Evolutionary conservation across 2,888 invertebrate species (phyloP).

Genomic region (Lochmaea crataegi): DNA sequence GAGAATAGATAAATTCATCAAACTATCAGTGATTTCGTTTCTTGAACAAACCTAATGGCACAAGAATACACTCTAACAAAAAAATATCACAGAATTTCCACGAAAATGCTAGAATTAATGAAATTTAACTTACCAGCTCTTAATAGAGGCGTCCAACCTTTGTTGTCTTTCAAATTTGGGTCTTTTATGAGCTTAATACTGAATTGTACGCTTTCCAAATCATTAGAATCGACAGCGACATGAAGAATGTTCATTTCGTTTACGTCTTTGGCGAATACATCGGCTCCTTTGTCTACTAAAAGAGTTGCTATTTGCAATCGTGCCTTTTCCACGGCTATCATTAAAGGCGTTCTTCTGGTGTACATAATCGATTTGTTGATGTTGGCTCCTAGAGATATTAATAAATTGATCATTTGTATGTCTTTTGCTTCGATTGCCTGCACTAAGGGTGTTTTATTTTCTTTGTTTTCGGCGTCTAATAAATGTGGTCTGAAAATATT

Average conservation of each 20-base stretch:
- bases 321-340: constrained; percentile 65
- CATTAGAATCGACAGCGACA: constrained; percentile 69
- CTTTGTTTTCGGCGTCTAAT: constrained; percentile 65
- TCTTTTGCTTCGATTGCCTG: constrained; percentile 67
- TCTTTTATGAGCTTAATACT: constrained; percentile 64
- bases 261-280: constrained; percentile 58
- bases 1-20: too few species aligned
- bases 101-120: too few species aligned
- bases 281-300: constrained; percentile 63
- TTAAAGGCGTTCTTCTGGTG: constrained; percentile 66
- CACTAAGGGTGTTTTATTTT: constrained; percentile 68
- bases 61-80: too few species aligned
- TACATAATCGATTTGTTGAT: constrained; percentile 62
- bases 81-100: too few species aligned
- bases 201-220: constrained; percentile 57
- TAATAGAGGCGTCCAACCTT: constrained; percentile 70
- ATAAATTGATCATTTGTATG: constrained; percentile 63
- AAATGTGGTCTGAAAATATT: constrained; percentile 62
- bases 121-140: constrained; percentile 62
- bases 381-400: constrained; percentile 67
- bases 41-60: too few species aligned
- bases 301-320: constrained; percentile 58
- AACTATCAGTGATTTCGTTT: too few species aligned
- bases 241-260: constrained; percentile 68
- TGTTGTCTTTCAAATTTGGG: constrained; percentile 62